Evolutionary conservation across 2,888 invertebrate species (phyloP), one percentile per base, ranked within the genome.

Genomic region (Brachyopa scutellaris): DNA sequence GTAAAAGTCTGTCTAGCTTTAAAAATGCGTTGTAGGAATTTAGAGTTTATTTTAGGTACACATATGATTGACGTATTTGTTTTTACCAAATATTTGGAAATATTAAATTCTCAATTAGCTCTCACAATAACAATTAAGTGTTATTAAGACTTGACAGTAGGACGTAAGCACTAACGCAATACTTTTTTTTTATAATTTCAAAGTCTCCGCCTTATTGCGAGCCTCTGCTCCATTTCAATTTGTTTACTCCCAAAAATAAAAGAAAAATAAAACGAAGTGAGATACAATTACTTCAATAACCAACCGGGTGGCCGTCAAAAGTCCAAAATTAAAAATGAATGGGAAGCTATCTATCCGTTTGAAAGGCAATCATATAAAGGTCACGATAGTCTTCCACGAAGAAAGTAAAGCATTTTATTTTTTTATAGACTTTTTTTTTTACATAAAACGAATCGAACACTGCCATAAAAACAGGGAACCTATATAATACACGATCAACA

Each of bases 201-300:
- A n/a, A n/a, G n/a, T n/a, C n/a, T n/a, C n/a, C n/a, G n/a, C n/a
- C n/a, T n/a, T n/a, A n/a, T n/a, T n/a, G n/a, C n/a, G n/a, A n/a
- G n/a, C n/a, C n/a, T n/a, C n/a, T n/a, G n/a, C n/a, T n/a, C n/a
- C n/a, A n/a, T n/a, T n/a, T 42, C 21, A 21, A 42, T 21, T 42
- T 49, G 49, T 49, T 49, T 13, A 49, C 26, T 15, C 15, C 15
- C n/a, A n/a, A n/a, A n/a, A n/a, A n/a, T n/a, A 15, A 49, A 49
- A 8, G 4, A 11, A 8, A 47, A 3, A 47, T 8, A 15, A 29
- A 26, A 47, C 23, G n/a, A 9, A 47, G 2, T 8, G n/a, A 13
- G 2, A 29, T 26, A 11, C n/a, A 11, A 11, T 26, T 49, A 29
- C n/a, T n/a, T n/a, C n/a, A n/a, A 49, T 29, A 29, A 49, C 15